phyloP scores from a whole-genome alignment of 2,888 invertebrate species.

The Thymelicus sylvestris region DNA sequence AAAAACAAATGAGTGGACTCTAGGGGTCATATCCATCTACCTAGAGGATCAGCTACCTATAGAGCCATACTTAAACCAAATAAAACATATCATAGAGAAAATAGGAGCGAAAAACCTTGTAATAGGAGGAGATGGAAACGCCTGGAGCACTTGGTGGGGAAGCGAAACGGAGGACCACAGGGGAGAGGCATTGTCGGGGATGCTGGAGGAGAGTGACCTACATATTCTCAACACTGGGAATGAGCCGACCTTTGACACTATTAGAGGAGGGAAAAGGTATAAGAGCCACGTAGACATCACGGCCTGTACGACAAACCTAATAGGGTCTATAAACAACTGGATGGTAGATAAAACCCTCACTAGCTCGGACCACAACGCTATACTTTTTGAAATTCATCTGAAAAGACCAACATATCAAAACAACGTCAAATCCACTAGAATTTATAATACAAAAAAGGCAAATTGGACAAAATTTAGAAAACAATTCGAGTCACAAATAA shows the following conservation, averaged over 20 bases:
- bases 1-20: no score
- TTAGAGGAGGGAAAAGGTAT: not conserved
- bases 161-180: conserved; percentile 21
- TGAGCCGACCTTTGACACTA: not conserved
- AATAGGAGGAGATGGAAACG: conserved; percentile 34
- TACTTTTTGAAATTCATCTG: not conserved
- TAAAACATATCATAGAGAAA: not conserved
- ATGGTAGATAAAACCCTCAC: conserved; percentile 8
- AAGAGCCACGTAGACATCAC: conserved; percentile 16
- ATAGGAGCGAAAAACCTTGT: not conserved
- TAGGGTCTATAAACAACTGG: conserved; percentile 10
- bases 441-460: not conserved
- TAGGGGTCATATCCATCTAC: no score
- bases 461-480: not conserved
- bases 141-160: conserved; percentile 34
- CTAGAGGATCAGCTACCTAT: no score
- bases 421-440: not conserved
- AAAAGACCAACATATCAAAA: not conserved
- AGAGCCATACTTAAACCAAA: not conserved
- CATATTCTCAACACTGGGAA: conserved; percentile 10
- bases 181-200: conserved; percentile 19
- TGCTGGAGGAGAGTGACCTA: conserved; percentile 17
- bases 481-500: no score
- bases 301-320: conserved; percentile 14
- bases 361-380: conserved; percentile 31